Conservation (phyloP, 2,113 vertebrate genomes). For the Bubo bubo region DNA sequence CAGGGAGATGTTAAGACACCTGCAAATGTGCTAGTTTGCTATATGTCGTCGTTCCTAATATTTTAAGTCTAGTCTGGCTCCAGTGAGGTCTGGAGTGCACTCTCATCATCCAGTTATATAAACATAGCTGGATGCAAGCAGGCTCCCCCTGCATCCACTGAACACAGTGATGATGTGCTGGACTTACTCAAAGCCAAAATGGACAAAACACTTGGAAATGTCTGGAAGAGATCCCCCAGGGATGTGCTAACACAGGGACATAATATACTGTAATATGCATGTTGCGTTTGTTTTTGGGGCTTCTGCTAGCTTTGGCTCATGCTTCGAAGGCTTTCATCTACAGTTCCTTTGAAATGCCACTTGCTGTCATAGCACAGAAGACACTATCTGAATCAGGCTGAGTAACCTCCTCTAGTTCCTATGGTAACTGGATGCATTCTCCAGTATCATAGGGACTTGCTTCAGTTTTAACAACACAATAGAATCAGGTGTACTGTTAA, state of each 20-base stretch:
- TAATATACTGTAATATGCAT: neutral
- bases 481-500: neutral
- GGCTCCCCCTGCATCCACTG: neutral
- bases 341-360: neutral
- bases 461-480: conserved; percentile 1
- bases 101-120: neutral
- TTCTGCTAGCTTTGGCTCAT: neutral
- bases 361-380: neutral
- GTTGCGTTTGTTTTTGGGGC: neutral
- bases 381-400: conserved; percentile 14
- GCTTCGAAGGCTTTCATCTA: neutral
- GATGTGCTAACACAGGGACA: fast-evolving
- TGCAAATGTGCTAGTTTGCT: neutral
- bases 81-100: neutral
- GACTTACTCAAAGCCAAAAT: neutral
- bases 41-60: fast-evolving
- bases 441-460: conserved; percentile 18
- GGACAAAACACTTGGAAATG: neutral
- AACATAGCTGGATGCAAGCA: neutral
- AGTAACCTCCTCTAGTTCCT: conserved; percentile 61
- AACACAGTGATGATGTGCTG: neutral
- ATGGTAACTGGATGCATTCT: conserved; percentile 64
- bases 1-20: neutral
- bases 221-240: neutral
- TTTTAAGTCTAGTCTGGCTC: neutral